Evolutionary conservation across 1,140 invertebrate species (phyloP).

Genomic region (Portunus trituberculatus): DNA sequence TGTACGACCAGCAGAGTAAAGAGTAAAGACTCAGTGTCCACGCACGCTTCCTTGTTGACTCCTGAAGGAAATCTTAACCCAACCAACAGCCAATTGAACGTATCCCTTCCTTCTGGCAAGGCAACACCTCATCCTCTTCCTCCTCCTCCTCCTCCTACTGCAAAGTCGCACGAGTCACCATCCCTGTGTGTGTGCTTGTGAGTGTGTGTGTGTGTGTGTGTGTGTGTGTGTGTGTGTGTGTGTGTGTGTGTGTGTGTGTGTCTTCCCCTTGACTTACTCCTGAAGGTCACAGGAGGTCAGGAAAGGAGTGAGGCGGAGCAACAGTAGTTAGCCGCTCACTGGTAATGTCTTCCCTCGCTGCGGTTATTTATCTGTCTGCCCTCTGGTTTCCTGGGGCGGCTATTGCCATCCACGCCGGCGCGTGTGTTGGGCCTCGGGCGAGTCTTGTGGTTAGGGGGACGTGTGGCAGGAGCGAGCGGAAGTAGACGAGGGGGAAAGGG

Average conservation of each 20-base stretch:
- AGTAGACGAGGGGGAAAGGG: constrained; percentile 17
- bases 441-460: constrained; percentile 44
- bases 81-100: no score
- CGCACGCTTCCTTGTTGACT: no score
- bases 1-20: no score
- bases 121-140: neutral
- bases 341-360: neutral
- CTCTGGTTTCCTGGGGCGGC: neutral
- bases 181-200: no score
- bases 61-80: no score
- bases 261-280: constrained; percentile 21
- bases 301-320: neutral
- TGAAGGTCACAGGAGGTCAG: neutral
- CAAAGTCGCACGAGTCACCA: neutral
- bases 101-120: no score
- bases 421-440: constrained; percentile 35
- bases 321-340: neutral
- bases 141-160: neutral
- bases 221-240: constrained; percentile 32
- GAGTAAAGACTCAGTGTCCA: no score
- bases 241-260: constrained; percentile 9
- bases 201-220: constrained; percentile 9
- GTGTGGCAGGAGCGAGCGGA: constrained; percentile 35
- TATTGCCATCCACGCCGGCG: constrained; percentile 13
- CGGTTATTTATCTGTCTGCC: constrained; percentile 2